A percentile compares a stretch with the other conserved stretches of the same genome.
Conservation (phyloP, 2,888 invertebrate species). For the Drosophila ochracea region DNA sequence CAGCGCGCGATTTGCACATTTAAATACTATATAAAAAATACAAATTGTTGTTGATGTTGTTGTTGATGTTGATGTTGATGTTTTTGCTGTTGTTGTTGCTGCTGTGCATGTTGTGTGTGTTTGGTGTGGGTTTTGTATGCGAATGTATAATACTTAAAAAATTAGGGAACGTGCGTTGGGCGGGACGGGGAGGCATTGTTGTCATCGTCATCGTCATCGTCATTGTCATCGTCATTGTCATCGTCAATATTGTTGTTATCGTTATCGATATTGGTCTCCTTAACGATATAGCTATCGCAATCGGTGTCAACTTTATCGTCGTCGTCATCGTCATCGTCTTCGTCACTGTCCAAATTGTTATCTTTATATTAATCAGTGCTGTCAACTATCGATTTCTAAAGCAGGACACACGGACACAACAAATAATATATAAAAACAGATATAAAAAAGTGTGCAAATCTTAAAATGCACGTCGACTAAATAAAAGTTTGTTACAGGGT, state of each 20-base stretch:
- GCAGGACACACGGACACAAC: background rate
- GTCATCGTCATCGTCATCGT: slow-evolving; percentile 15
- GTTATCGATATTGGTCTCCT: slow-evolving; percentile 5
- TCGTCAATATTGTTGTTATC: slow-evolving; percentile 1
- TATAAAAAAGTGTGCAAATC: background rate
- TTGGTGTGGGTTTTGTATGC: slow-evolving; percentile 10
- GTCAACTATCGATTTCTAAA: background rate
- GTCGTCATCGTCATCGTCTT: background rate
- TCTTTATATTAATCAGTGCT: background rate
- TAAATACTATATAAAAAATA: slow-evolving; percentile 80
- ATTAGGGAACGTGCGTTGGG: slow-evolving; percentile 49
- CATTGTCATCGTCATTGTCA: slow-evolving; percentile 2
- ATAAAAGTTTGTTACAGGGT: background rate
- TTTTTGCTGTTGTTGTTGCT: slow-evolving; percentile 55
- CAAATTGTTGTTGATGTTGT: slow-evolving; percentile 56
- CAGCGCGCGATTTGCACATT: slow-evolving; percentile 44
- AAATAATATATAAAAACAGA: background rate
- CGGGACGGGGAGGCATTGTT: slow-evolving; percentile 41
- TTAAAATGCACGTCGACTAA: background rate
- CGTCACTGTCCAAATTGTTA: slow-evolving; percentile 1
- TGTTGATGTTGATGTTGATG: slow-evolving; percentile 39
- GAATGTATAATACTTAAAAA: slow-evolving; percentile 56
- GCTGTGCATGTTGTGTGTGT: slow-evolving; percentile 33
- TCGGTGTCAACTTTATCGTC: background rate
- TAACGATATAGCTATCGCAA: background rate